Conservation (phyloP, 2,888 invertebrate genomes). For the Carterocephalus palaemon region DNA sequence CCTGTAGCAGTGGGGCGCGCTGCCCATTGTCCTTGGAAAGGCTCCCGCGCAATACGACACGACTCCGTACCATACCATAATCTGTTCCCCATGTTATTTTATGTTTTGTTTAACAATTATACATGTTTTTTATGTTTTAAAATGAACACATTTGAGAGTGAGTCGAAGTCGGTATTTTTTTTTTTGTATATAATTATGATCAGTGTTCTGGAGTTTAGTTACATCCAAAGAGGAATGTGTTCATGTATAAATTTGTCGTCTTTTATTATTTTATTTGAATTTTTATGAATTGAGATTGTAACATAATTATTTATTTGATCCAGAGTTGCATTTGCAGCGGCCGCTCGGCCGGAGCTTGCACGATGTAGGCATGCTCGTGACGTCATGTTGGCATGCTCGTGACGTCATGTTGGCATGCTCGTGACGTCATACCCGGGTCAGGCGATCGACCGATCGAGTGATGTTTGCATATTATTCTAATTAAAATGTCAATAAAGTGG, state of each 20-base stretch:
- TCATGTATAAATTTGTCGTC: slow-evolving; percentile 60
- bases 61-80: slow-evolving; percentile 14
- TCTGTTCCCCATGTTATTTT: slow-evolving; percentile 27
- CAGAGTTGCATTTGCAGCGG: slow-evolving; percentile 71
- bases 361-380: too few species aligned
- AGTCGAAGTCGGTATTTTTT: slow-evolving; percentile 21
- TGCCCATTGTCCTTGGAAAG: too few species aligned
- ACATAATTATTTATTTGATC: slow-evolving; percentile 67
- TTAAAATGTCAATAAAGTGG: slow-evolving; percentile 77
- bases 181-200: slow-evolving; percentile 51
- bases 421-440: slow-evolving; percentile 59
- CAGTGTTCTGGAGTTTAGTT: slow-evolving; percentile 54
- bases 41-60: too few species aligned
- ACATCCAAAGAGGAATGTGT: slow-evolving; percentile 75
- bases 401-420: too few species aligned
- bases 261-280: slow-evolving; percentile 47
- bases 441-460: slow-evolving; percentile 64
- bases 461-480: slow-evolving; percentile 75
- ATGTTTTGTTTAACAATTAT: slow-evolving; percentile 21
- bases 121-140: slow-evolving; percentile 31
- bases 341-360: too few species aligned
- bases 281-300: slow-evolving; percentile 60
- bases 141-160: slow-evolving; percentile 46
- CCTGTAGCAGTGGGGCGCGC: too few species aligned
- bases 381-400: too few species aligned